Evolutionary conservation across 1,140 invertebrate genomes (phyloP), one percentile per base, ranked within the genome.

Genomic region (Stegodyphus mimosarum): DNA sequence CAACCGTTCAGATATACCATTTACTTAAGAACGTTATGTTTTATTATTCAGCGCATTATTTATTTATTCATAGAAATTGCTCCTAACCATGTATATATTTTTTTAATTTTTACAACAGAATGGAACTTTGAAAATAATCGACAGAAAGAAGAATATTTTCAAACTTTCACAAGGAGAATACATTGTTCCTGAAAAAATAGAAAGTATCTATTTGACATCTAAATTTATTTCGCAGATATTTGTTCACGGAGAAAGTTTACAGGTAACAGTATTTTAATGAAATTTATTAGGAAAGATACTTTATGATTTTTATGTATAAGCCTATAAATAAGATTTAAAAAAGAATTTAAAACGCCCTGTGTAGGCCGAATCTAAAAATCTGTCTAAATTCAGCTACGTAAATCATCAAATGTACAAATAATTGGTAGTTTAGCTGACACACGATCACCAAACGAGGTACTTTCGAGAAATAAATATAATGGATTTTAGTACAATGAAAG

Each of bases 131-230:
- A 97, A 97, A 91, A 98, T 99, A 88, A 97, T 99, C 88, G 98
- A 99, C 91, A 93, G 98, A 88, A 97, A 96, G 91, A 98, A 99
- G 91, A 95, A 99, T 91, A 98, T 98, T 87, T 99, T 99, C 91
- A 99, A 99, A 91, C 91, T 99, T 72, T 96, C 97, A 55, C 97
- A 99, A 92, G 98, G 98, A 86, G 98, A 99, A 92, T 99, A 99
- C 89, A 98, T 99, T 90, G 97, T 98, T 88, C 98, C 98, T 75
- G 98, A 99, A 91, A 99, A 99, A 92, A 98, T 99, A 88, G 98
- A 99, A 92, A 98, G 96, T 90, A 96, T 99, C 89, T 99, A 99
- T 90, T 94, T 95, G 76, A 93, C 96, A 89, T 97, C 96, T 90
- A 94, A 95, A 88, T 97, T 96, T 89, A 95, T 99, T 7, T 94